Evolutionary conservation across 2,113 vertebrate species (phyloP), one percentile per base, ranked within the genome.

Genomic region (Larimichthys crocea): DNA sequence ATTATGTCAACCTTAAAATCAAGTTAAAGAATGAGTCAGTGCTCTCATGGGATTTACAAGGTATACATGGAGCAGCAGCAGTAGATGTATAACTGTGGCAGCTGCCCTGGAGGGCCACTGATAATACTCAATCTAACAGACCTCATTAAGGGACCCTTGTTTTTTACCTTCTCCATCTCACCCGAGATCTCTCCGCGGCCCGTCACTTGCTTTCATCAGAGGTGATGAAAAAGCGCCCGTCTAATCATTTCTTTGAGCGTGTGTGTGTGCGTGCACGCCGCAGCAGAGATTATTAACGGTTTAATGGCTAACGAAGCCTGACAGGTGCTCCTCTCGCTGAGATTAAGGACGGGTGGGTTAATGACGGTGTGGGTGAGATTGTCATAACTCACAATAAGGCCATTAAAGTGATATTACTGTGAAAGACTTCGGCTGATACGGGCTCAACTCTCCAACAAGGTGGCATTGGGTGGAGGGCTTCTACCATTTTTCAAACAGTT

Each of bases 301-400:
- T 94, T 93, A 94, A 91, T 90, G 88, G 88, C 91, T 88, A 92
- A 88, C 87, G 76, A 92, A 82, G 79, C 76, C 88, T 92, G 93
- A 93, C 91, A 92, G 92, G 88, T 92, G 88, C 91, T 93, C 88
- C 85, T 93, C 91, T 86, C 53, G 42, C 74, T 15, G 86, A 94
- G 92, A 94, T 93, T 90, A 89, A 95, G 92, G 82, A 93, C 73
- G 69, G 46, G 26, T n/a, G 83, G 76, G 92, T 93, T 95, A 95
- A 95, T 93, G 92, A 89, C 70, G 59, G 85, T 85, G 83, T 78
- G 89, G 88, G 74, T 82, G 82, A 92, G 89, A 91, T 94, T 92
- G 92, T 92, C 94, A 93, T 94, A 94, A 95, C 90, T 95, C 93
- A 95, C 90, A 92, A 93, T 85, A 86, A 89, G 83, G 85, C 87